Base-by-base conservation (phyloP, 1,140 invertebrate genomes). In the Diuraphis noxia region DNA sequence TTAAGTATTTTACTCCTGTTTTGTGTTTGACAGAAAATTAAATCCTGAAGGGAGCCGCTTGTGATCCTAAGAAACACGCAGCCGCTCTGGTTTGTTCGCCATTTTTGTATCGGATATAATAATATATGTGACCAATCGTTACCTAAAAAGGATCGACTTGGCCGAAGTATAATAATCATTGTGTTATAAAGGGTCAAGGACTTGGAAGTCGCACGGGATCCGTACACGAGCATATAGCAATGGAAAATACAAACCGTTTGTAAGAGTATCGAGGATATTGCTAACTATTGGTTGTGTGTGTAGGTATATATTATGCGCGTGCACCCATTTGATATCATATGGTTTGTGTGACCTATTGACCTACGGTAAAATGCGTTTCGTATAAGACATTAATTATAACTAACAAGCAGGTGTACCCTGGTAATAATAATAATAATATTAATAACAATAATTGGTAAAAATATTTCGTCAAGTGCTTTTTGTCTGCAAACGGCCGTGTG, bases 121-220 rank as follows among this genome's bases (percentile, higher is more conserved):
- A n/a, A n/a, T n/a, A 38, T 36, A 46, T 34, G 34, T 6, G 19
- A 38, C 56, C n/a, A 19, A 79, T 79, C 63, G n/a, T 90, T 90
- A 79, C 88, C 88, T 90, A 90, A 90, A 90, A 90, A 72, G 88
- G 88, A 90, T 43, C 88, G 88, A 72, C 30, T 63, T 40, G 86
- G 40, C n/a, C 49, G 9, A n/a, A 72, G 63, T 88, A 41, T 30
- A 72, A 72, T 30, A 38, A 88, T 63, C 36, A 88, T 72, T 41
- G 52, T 72, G n/a, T n/a, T 49, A 25, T 34, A 46, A 90, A 90
- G 63, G 72, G 41, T 79, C 88, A 90, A 90, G 88, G 88, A 79
- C 88, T 90, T 25, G 63, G n/a, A 43, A 40, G 21, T 41, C 3
- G 17, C 21, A 21, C 41, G 63, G 63, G 63, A 77, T 17, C 30